Percentiles rank a stretch among this genome's conserved stretches.
Evolutionary conservation across 2,797 vertebrate species (phyloP).

Genomic region (Sternarchorhynchus goeldii): DNA sequence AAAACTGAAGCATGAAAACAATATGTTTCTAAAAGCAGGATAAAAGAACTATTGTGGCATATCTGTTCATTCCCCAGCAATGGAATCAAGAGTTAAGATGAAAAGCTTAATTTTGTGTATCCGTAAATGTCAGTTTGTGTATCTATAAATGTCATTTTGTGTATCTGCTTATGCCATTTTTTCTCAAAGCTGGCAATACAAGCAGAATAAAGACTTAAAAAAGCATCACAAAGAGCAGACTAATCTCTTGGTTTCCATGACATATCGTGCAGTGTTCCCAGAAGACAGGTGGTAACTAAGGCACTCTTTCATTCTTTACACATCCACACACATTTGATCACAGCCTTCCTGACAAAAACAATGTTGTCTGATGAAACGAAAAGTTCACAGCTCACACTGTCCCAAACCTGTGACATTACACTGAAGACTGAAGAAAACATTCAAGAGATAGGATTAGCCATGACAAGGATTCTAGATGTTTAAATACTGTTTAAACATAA

Average conservation of each 20-base stretch:
- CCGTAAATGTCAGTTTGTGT: neutral
- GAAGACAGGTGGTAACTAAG: conserved; percentile 17
- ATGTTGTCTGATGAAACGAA: conserved; percentile 7
- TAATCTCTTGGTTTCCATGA: conserved; percentile 26
- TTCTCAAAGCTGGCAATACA: neutral
- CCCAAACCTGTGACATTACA: conserved; percentile 1
- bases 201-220: neutral
- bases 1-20: neutral
- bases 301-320: neutral
- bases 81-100: neutral
- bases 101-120: neutral
- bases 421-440: neutral
- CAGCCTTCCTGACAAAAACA: conserved; percentile 2
- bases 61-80: neutral
- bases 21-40: neutral
- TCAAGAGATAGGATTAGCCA: neutral
- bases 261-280: conserved; percentile 9
- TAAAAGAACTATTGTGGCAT: neutral
- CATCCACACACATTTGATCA: neutral
- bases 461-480: neutral
- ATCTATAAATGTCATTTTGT: too few relatives aligned
- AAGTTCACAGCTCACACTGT: neutral
- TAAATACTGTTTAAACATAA: neutral
- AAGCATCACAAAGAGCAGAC: conserved; percentile 19
- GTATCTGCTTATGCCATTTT: too few relatives aligned